Percentiles rank a stretch among this genome's conserved stretches.
Conservation (phyloP, 2,888 invertebrate species). For the Drosophila robusta region DNA sequence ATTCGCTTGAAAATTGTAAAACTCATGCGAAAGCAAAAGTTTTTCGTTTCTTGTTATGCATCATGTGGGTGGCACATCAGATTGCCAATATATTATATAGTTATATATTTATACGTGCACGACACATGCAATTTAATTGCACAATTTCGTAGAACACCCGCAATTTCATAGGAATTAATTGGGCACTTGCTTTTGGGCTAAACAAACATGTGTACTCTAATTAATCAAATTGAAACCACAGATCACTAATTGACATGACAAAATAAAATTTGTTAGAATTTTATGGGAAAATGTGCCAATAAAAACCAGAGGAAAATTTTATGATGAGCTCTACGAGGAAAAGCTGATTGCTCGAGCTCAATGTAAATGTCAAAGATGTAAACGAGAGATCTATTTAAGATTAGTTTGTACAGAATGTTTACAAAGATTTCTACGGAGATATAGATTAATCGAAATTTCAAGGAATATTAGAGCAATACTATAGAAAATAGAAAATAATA, state of each 20-base stretch:
- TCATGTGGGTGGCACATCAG: slow-evolving; percentile 35
- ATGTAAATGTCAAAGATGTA: not conserved
- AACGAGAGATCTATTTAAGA: not conserved
- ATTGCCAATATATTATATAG: not conserved
- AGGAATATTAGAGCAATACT: too few species aligned
- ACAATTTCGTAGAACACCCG: slow-evolving; percentile 28
- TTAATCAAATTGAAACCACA: slow-evolving; percentile 43
- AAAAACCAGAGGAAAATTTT: not conserved
- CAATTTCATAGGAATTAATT: slow-evolving; percentile 37
- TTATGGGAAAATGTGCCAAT: not conserved
- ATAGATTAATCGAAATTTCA: too few species aligned
- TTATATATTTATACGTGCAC: not conserved
- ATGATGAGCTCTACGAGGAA: too few species aligned
- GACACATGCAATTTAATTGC: slow-evolving; percentile 45
- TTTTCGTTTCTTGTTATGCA: slow-evolving; percentile 29
- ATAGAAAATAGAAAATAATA: too few species aligned
- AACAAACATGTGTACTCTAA: slow-evolving; percentile 48
- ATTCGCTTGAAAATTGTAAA: not conserved
- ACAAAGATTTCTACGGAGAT: not conserved
- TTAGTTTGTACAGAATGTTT: not conserved
- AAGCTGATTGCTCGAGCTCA: not conserved
- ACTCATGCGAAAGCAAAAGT: slow-evolving; percentile 45
- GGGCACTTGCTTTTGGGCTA: slow-evolving; percentile 37
- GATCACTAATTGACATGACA: slow-evolving; percentile 24
- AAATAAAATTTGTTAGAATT: not conserved